Conservation (phyloP, 2,113 vertebrate species). For the Notechis scutatus region DNA sequence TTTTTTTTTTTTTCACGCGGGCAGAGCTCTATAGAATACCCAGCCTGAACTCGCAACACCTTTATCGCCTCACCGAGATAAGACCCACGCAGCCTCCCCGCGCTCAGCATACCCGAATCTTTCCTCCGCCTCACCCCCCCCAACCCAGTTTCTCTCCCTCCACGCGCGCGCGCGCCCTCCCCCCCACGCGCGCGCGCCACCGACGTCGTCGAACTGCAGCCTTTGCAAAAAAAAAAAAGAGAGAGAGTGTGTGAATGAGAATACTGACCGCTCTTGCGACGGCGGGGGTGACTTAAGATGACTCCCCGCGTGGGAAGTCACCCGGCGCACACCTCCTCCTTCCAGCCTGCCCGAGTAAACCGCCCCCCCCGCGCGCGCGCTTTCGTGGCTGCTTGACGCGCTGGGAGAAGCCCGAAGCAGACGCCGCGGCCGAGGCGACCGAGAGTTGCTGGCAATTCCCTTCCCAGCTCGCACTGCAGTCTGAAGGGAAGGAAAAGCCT, state of each 20-base stretch:
- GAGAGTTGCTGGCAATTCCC: conserved; percentile 28
- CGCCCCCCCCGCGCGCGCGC: background rate
- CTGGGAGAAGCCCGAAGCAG: conserved; percentile 28
- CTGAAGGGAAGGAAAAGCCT: background rate
- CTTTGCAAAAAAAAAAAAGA: background rate
- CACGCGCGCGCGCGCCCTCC: background rate
- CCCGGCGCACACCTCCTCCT: conserved; percentile 35
- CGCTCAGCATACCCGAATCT: background rate
- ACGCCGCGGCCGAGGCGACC: conserved; percentile 19
- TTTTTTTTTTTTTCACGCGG: background rate
- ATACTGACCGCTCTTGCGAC: conserved; percentile 30
- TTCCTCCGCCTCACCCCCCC: conserved; percentile 20
- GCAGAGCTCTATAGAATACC: background rate
- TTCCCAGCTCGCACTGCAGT: conserved; percentile 29
- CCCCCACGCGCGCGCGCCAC: background rate
- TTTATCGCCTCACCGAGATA: background rate
- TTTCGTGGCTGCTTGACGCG: conserved; percentile 35
- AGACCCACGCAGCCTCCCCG: background rate
- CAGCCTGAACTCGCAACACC: background rate
- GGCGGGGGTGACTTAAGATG: conserved; percentile 18
- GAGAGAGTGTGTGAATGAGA: background rate
- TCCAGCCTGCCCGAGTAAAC: conserved; percentile 39
- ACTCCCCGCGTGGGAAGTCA: conserved; percentile 48
- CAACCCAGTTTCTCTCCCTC: background rate
- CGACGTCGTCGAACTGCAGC: conserved; percentile 33